These are phyloP conservation scores for Bombus balteatus DNA, from an alignment of 1,140 invertebrate genomes.

Conservation along the genomic window DNA sequence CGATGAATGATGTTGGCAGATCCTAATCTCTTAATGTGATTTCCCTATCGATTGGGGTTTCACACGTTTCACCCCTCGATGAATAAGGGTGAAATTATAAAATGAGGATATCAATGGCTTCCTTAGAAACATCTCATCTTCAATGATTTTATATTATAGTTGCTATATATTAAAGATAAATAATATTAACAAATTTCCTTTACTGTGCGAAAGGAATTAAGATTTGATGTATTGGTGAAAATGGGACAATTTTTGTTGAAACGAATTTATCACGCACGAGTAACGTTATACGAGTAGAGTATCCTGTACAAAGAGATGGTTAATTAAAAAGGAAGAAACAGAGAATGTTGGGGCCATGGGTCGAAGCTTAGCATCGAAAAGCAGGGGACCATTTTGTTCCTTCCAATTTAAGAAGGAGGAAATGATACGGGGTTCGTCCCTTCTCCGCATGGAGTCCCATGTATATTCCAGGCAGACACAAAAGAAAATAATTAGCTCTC, in stretches of 20 bases:
- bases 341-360: not conserved
- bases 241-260: not conserved
- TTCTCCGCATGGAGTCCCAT: slow-evolving; percentile 72
- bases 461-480: slow-evolving; percentile 65
- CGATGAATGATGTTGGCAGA: not conserved
- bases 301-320: slow-evolving; percentile 16
- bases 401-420: slow-evolving; percentile 67
- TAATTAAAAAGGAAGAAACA: slow-evolving; percentile 39
- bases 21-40: slow-evolving; percentile 15
- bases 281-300: not conserved
- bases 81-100: not conserved
- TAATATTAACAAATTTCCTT: not conserved
- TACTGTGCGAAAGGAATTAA: not conserved
- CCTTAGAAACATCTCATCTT: not conserved
- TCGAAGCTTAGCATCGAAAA: not conserved
- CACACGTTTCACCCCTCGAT: not conserved
- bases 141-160: too few relatives aligned
- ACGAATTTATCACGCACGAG: not conserved
- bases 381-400: slow-evolving; percentile 63
- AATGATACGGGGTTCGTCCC: slow-evolving; percentile 56
- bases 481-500: slow-evolving; percentile 78
- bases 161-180: too few relatives aligned
- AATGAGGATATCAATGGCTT: not conserved
- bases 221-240: not conserved
- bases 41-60: slow-evolving; percentile 8